Percentiles rank a stretch among this genome's conserved stretches.
Conservation (phyloP, 2,113 vertebrate genomes). For the Lophochroa leadbeateri region DNA sequence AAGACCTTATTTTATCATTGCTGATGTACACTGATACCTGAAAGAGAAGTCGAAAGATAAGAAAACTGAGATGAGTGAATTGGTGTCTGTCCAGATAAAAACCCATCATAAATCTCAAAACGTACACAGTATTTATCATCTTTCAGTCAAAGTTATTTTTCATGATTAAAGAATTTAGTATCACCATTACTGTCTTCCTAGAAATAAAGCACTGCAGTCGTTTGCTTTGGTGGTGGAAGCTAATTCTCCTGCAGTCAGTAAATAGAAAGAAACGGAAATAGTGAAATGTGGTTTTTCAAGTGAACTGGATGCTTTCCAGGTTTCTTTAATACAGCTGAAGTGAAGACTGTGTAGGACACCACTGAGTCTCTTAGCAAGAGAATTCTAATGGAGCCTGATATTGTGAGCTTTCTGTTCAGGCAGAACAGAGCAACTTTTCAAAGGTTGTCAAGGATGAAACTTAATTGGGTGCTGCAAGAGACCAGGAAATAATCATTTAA, state of each 20-base stretch:
- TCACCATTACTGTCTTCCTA: background rate
- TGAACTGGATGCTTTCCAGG: slow-evolving; percentile 27
- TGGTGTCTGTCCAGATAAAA: background rate
- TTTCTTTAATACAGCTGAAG: slow-evolving; percentile 13
- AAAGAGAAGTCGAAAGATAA: background rate
- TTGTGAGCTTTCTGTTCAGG: slow-evolving; percentile 9
- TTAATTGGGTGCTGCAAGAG: slow-evolving; percentile 1
- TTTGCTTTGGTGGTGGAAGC: background rate
- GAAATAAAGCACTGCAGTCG: background rate
- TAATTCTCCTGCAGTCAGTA: background rate
- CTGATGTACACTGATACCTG: background rate
- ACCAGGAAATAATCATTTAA: slow-evolving; percentile 37
- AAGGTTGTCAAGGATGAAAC: slow-evolving; percentile 6
- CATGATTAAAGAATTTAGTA: background rate
- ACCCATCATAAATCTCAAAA: background rate
- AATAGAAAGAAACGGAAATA: background rate
- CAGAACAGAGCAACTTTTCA: slow-evolving; percentile 32
- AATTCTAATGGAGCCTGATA: slow-evolving; percentile 25
- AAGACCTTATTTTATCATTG: background rate
- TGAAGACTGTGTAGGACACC: background rate
- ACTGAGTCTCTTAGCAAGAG: background rate
- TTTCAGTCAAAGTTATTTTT: background rate
- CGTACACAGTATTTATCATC: background rate
- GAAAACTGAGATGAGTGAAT: background rate
- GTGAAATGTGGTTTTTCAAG: slow-evolving; percentile 8